A percentile compares a stretch with the other conserved stretches of the same genome.
phyloP scores from a whole-genome alignment of 2,888 invertebrate species.

The Tupiocoris notatus region DNA sequence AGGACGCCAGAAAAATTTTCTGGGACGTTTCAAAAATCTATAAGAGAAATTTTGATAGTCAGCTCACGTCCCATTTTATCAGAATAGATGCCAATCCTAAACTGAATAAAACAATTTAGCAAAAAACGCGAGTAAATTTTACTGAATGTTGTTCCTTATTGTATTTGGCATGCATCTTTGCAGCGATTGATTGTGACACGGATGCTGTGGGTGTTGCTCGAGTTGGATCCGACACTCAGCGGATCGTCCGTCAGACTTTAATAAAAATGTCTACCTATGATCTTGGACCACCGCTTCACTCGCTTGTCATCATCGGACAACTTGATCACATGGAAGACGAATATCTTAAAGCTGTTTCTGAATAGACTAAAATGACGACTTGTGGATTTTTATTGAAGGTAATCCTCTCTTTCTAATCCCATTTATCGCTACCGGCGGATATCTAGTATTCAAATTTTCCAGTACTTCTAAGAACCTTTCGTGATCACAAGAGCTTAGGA shows the following conservation, averaged over 20 bases:
- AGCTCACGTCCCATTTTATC: too few species aligned
- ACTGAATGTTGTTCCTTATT: too few species aligned
- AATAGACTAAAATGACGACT: too few species aligned
- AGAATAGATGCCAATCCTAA: neutral
- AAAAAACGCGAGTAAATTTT: too few species aligned
- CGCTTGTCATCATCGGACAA: slow-evolving; percentile 81
- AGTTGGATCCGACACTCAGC: slow-evolving; percentile 82
- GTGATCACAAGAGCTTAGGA: too few species aligned
- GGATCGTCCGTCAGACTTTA: slow-evolving; percentile 72
- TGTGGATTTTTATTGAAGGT: too few species aligned
- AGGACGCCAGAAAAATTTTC: neutral
- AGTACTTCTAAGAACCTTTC: too few species aligned
- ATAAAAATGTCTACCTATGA: slow-evolving; percentile 68
- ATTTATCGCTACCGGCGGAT: too few species aligned
- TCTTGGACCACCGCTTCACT: slow-evolving; percentile 90
- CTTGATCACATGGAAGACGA: slow-evolving; percentile 91
- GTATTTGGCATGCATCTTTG: too few species aligned
- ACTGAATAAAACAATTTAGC: too few species aligned
- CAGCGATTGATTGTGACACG: slow-evolving; percentile 58
- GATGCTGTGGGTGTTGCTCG: slow-evolving; percentile 85
- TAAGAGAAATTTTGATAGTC: neutral
- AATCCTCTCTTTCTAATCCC: too few species aligned
- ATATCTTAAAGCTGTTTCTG: slow-evolving; percentile 69
- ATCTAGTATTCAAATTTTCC: too few species aligned
- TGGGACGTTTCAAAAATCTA: neutral